phyloP scores from a whole-genome alignment of 1,140 invertebrate species.

The Phymorhynchus buccinoides region DNA sequence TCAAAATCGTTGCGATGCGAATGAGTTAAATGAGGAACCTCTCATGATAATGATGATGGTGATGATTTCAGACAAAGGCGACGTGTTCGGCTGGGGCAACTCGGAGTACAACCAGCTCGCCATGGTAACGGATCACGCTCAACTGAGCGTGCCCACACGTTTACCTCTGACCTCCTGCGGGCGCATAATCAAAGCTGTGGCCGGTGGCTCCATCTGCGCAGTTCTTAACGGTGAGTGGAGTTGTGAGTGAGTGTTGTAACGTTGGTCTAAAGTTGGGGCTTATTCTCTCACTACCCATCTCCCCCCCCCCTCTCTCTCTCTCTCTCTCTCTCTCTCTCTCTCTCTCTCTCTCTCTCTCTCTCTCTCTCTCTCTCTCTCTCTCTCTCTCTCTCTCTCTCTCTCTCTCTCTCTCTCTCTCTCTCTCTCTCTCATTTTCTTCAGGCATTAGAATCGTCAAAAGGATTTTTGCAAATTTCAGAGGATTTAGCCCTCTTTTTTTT shows the following conservation, averaged over 20 bases:
- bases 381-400: not conserved
- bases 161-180: slow-evolving; percentile 81
- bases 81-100: slow-evolving; percentile 98
- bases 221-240: slow-evolving; percentile 83
- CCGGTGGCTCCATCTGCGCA: slow-evolving; percentile 90
- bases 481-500: no score
- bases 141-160: slow-evolving; percentile 79
- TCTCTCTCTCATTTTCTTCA: no score
- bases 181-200: slow-evolving; percentile 85
- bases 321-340: not conserved
- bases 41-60: not conserved
- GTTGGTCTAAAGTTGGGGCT: no score
- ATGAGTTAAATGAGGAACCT: not conserved
- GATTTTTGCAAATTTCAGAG: no score
- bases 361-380: not conserved
- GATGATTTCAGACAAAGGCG: slow-evolving; percentile 83
- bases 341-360: not conserved
- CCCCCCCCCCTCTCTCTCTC: not conserved
- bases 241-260: no score
- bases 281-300: no score
- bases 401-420: not conserved
- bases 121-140: slow-evolving; percentile 66
- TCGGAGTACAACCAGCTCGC: slow-evolving; percentile 91
- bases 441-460: no score
- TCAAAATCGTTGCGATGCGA: no score